Evolutionary conservation across 2,797 vertebrate species (phyloP).

Genomic region (Artibeus lituratus): DNA sequence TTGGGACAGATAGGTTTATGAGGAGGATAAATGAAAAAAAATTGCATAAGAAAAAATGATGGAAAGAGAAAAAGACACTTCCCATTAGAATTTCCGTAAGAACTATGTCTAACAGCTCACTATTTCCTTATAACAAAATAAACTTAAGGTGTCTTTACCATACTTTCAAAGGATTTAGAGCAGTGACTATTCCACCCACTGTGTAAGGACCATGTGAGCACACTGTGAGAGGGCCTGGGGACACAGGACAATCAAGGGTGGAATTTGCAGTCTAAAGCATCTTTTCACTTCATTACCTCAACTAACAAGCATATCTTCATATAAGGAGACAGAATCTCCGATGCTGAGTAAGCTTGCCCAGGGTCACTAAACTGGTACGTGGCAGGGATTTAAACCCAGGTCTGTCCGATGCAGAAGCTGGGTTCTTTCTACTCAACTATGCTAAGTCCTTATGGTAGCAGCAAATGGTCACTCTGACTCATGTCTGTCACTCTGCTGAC

Average conservation of each 20-base stretch:
- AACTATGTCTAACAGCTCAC: background rate
- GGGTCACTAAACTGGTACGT: background rate
- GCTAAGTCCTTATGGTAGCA: background rate
- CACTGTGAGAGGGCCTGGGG: too few relatives aligned
- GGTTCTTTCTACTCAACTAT: too few relatives aligned
- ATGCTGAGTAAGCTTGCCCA: background rate
- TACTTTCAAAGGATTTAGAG: background rate
- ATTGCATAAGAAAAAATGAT: background rate
- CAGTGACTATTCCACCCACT: background rate
- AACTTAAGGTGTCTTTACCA: background rate
- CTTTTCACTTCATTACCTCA: background rate
- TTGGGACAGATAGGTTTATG: background rate
- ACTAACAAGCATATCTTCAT: background rate
- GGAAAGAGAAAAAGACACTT: background rate
- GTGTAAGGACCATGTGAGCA: rapidly evolving
- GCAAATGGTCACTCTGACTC: background rate
- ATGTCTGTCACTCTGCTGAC: background rate
- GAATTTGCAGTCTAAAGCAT: background rate
- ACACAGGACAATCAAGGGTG: rapidly evolving
- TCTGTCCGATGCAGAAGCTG: background rate
- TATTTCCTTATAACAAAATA: background rate
- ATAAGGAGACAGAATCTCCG: background rate
- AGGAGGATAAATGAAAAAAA: background rate
- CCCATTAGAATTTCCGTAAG: background rate
- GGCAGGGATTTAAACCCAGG: background rate